Evolutionary conservation across 1,140 invertebrate genomes (phyloP).

Genomic region (Doryteuthis pealeii): DNA sequence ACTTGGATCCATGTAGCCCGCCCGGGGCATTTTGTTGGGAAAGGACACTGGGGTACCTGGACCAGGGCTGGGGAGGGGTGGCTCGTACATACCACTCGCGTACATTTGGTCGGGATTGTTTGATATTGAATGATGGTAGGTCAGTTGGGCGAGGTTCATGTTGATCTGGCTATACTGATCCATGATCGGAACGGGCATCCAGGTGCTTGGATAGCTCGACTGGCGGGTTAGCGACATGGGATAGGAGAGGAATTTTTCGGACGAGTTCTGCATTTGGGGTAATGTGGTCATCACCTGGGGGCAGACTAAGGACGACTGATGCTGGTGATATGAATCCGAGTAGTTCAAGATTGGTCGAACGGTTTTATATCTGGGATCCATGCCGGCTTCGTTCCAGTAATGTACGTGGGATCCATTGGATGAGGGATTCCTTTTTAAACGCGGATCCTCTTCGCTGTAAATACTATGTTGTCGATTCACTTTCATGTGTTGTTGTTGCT

Average conservation of each 20-base stretch:
- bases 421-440: slow-evolving; percentile 58
- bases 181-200: slow-evolving; percentile 63
- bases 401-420: slow-evolving; percentile 19
- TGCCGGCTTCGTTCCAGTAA: slow-evolving; percentile 15
- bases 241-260: slow-evolving; percentile 19
- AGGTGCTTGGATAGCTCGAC: slow-evolving; percentile 69
- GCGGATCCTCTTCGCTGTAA: slow-evolving; percentile 76
- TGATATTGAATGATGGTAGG: not conserved
- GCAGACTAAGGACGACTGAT: slow-evolving; percentile 12
- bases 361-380: slow-evolving; percentile 38
- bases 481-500: slow-evolving; percentile 75
- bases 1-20: not conserved
- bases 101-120: not conserved
- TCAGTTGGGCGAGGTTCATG: not conserved
- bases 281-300: slow-evolving; percentile 12
- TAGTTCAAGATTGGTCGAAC: slow-evolving; percentile 37
- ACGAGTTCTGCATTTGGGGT: slow-evolving; percentile 1
- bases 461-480: slow-evolving; percentile 78
- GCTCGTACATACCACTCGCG: not conserved
- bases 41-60: not conserved
- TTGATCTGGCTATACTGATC: slow-evolving; percentile 9
- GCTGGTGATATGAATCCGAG: slow-evolving; percentile 7
- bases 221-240: slow-evolving; percentile 30
- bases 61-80: not conserved
- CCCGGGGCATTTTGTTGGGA: not conserved